Conservation (phyloP, 2,888 invertebrate genomes). For the Drosophila tanythrix region DNA sequence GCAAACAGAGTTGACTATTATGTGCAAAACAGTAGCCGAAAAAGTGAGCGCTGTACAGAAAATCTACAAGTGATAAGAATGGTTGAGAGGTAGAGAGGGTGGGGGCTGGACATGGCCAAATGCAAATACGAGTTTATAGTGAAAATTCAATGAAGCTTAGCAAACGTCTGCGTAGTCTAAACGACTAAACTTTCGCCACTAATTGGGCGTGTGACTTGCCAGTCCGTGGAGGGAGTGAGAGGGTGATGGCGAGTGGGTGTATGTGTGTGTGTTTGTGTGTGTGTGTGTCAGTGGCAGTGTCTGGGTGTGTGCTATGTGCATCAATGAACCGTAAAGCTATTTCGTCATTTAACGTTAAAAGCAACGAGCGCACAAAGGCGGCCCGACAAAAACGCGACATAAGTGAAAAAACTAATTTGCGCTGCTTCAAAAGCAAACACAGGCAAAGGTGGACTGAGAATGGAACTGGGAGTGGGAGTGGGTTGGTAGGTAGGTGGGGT, state of each 20-base stretch:
- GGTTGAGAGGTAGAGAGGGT: background rate
- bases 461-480: background rate
- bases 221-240: constrained; percentile 3
- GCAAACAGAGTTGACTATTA: constrained; percentile 53
- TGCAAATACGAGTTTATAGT: constrained; percentile 73
- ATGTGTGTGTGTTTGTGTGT: constrained; percentile 7
- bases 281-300: constrained; percentile 14
- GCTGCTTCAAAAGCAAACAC: constrained; percentile 81
- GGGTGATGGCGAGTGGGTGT: background rate
- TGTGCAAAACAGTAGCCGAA: constrained; percentile 74
- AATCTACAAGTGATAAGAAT: background rate
- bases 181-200: constrained; percentile 78
- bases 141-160: constrained; percentile 78
- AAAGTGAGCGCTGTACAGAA: constrained; percentile 49
- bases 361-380: constrained; percentile 76
- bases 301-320: constrained; percentile 71
- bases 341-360: constrained; percentile 82
- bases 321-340: constrained; percentile 81
- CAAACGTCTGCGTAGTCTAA: constrained; percentile 64
- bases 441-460: constrained; percentile 18
- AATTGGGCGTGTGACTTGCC: constrained; percentile 79
- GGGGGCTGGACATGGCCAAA: constrained; percentile 58
- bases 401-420: constrained; percentile 82
- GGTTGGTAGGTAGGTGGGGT: background rate
- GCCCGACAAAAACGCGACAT: constrained; percentile 76